Base-by-base conservation (phyloP, 2,888 invertebrate genomes). In the Adelphocoris suturalis region DNA sequence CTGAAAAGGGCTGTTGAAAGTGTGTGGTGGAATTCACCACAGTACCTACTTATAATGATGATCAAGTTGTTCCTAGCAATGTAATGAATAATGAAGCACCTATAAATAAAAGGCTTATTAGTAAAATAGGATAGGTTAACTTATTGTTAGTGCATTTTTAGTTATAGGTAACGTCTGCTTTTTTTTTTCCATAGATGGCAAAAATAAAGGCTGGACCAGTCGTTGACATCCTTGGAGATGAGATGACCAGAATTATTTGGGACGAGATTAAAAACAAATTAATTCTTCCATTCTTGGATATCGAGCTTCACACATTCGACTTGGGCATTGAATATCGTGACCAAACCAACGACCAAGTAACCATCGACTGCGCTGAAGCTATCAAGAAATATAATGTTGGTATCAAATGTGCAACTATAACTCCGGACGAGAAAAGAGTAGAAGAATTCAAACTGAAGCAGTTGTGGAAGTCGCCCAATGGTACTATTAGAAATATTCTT, bases 221-320 rank as follows among this genome's bases (percentile, higher is more conserved):
- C 91, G 98, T 98, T 82, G 98, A 98, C 93, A 96, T 98, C 92
- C 95, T 98, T 88, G 98, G 98, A n/a, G 98, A 98, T 95, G 98
- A 98, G 94, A 98, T 98, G 98, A 98, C 98, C 75, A 95, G 99
- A 92, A 97, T 99, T 92, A 99, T 99, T 93, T 99, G 99, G 99
- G 98, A 99, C 93, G 95, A 97, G 57, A 99, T 99, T 92, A 99
- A 99, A 94, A 96, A 99, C 90, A 99, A 99, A 94, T 95, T 99
- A 61, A 99, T 99, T 93, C 94, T 99, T 91, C 99, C 99, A 0
- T 99, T 98, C 94, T 95, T 99, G 92, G 98, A 99, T 93, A 96
- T 99, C 92, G 98, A 99, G 93, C 94, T 99, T 90, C 98, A 99
- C 93, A 96, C 96, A 11, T 99, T 95, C 93, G 99, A 99, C 94